Conservation (phyloP, 2,113 vertebrate genomes). For the Sterrhoptilus dennistouni region DNA sequence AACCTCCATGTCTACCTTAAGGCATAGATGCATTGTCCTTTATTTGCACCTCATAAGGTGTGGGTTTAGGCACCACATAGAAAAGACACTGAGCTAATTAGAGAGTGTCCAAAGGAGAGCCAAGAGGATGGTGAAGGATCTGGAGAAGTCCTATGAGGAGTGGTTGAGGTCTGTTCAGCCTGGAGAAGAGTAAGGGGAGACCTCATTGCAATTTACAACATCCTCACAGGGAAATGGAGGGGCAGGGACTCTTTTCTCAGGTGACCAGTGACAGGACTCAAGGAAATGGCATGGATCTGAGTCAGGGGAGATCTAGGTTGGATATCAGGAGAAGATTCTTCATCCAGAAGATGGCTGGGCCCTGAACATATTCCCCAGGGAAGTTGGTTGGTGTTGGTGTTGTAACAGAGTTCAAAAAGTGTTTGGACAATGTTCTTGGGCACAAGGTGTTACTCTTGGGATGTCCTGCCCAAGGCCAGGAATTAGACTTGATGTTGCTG, state of each 20-base stretch:
- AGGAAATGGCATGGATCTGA: neutral
- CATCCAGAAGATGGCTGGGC: no score
- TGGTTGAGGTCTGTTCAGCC: neutral
- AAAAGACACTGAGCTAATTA: neutral
- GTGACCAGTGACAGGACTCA: neutral
- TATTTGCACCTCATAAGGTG: neutral
- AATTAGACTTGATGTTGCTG: accelerated
- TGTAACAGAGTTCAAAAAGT: neutral
- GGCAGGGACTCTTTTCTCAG: neutral
- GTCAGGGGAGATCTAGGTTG: neutral
- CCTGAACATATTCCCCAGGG: neutral
- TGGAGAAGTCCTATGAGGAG: neutral
- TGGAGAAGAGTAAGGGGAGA: neutral
- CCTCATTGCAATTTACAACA: neutral
- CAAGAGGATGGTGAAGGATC: no score
- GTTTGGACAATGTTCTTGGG: neutral
- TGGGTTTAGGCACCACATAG: neutral
- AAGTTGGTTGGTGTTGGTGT: no score
- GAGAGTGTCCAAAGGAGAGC: neutral
- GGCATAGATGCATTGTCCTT: neutral
- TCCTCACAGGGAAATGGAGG: neutral
- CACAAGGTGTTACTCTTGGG: neutral
- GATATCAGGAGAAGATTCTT: neutral
- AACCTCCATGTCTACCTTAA: neutral
- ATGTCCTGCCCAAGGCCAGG: neutral